Conservation (phyloP, 2,113 vertebrate species). For the Mystacornis crossleyi region DNA sequence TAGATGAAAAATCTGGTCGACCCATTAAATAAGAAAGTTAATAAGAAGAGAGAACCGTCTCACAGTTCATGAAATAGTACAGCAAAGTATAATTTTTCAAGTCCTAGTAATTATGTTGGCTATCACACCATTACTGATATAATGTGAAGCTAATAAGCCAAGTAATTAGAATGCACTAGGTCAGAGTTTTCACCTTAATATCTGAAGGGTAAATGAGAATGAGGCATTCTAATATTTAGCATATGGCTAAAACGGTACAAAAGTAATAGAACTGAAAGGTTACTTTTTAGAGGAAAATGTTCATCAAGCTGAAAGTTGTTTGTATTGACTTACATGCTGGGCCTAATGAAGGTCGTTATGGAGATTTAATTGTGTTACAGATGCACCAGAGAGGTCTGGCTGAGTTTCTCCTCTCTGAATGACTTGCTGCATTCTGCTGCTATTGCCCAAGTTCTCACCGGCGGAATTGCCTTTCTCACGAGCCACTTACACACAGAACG, state of each 20-base stretch:
- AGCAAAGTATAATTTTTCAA: constrained; percentile 75
- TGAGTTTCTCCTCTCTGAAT: background rate
- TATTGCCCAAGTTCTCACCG: background rate
- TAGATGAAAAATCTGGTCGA: constrained; percentile 32
- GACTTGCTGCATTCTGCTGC: background rate
- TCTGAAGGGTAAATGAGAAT: constrained; percentile 71
- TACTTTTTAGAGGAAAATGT: background rate
- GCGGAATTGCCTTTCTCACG: background rate
- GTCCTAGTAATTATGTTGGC: constrained; percentile 69
- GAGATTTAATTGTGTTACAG: background rate
- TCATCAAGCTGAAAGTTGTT: background rate
- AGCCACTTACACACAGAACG: background rate
- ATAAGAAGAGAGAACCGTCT: constrained; percentile 30
- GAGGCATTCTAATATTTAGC: constrained; percentile 58
- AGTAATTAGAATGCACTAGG: constrained; percentile 78
- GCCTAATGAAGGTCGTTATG: constrained; percentile 7
- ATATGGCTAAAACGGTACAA: background rate
- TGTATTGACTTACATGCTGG: background rate
- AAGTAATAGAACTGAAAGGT: background rate
- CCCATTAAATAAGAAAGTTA: constrained; percentile 57
- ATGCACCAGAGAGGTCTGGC: background rate
- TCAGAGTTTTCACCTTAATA: constrained; percentile 76
- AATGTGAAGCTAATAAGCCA: constrained; percentile 80
- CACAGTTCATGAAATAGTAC: constrained; percentile 68
- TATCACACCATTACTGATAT: constrained; percentile 73